Evolutionary conservation across 2,113 vertebrate genomes (phyloP).

Genomic region (Alexandromys fortis): DNA sequence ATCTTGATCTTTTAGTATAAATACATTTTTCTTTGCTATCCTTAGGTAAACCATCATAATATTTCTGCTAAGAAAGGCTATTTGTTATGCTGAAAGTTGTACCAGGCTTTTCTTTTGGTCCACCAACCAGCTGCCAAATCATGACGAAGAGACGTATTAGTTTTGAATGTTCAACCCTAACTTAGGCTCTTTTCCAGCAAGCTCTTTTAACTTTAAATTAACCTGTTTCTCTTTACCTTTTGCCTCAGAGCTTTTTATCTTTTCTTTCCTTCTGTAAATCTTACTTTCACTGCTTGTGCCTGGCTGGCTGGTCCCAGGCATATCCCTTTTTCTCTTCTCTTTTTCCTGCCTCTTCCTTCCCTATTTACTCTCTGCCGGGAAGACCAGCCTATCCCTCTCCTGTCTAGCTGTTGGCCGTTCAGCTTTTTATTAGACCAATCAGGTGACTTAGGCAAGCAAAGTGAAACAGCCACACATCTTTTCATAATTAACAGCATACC

Average conservation of each 20-base stretch:
- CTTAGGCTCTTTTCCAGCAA: background rate
- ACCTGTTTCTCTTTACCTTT: background rate
- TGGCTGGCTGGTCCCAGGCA: background rate
- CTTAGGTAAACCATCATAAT: slow-evolving; percentile 27
- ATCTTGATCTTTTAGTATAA: background rate
- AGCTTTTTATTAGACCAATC: background rate
- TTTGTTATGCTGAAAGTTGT: slow-evolving; percentile 6
- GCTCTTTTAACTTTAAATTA: background rate
- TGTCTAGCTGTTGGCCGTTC: background rate
- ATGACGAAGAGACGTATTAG: background rate
- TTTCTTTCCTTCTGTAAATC: background rate
- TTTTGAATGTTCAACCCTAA: background rate
- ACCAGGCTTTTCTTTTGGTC: background rate
- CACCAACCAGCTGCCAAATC: background rate
- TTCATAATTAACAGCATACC: background rate
- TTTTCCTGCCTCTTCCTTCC: background rate
- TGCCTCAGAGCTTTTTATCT: background rate
- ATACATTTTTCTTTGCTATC: slow-evolving; percentile 3
- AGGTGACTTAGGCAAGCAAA: background rate
- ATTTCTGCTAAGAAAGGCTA: background rate
- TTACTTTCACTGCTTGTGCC: background rate
- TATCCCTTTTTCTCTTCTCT: background rate
- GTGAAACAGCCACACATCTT: background rate
- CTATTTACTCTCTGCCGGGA: background rate
- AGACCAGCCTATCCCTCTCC: background rate